These are phyloP conservation scores for Heliconius ismenius DNA, from an alignment of 2,888 invertebrate species.

Conservation along the genomic window DNA sequence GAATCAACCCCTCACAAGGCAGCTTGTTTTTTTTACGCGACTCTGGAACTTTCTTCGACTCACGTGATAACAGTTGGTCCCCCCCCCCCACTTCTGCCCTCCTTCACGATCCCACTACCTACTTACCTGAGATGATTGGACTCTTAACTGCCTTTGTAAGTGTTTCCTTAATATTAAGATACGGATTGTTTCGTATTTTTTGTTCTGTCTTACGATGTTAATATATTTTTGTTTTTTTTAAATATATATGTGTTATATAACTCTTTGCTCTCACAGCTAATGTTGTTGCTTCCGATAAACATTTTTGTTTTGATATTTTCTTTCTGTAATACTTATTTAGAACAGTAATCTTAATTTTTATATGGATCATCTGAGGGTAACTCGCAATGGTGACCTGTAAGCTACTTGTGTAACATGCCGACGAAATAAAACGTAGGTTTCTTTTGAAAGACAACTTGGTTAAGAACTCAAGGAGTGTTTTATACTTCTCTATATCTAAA, in stretches of 20 bases:
- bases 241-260: background rate
- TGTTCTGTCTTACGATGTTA: constrained; percentile 17
- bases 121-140: constrained; percentile 22
- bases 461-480: background rate
- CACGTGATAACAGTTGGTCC: constrained; percentile 18
- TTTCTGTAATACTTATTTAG: background rate
- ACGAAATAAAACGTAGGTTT: background rate
- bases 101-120: background rate
- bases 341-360: background rate
- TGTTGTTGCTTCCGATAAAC: background rate
- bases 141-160: constrained; percentile 36
- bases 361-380: background rate
- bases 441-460: background rate
- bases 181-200: constrained; percentile 41
- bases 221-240: constrained; percentile 15
- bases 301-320: background rate
- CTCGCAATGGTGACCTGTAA: constrained; percentile 12
- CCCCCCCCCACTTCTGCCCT: background rate
- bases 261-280: background rate
- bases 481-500: background rate
- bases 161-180: constrained; percentile 32
- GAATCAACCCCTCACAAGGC: constrained; percentile 56
- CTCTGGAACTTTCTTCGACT: constrained; percentile 34
- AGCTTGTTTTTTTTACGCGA: constrained; percentile 55
- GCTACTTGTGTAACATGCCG: constrained; percentile 19